Percentiles rank a stretch among this genome's conserved stretches.
phyloP scores from a whole-genome alignment of 2,888 invertebrate species.

The Leptothorax acervorum region DNA sequence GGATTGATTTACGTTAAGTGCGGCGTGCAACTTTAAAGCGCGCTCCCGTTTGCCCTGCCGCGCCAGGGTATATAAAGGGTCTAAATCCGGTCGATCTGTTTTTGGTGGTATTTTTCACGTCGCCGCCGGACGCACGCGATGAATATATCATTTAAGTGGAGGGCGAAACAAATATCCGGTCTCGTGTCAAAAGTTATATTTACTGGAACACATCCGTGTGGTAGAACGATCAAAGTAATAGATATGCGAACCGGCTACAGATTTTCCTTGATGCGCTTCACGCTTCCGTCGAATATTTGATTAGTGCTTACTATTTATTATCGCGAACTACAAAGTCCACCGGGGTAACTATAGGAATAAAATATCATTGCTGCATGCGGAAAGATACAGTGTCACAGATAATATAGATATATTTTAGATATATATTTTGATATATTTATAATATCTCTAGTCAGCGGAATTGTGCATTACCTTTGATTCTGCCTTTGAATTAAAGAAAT shows the following conservation, averaged over 20 bases:
- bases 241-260: constrained; percentile 22
- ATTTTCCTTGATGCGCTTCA: constrained; percentile 19
- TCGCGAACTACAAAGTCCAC: not conserved
- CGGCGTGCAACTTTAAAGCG: constrained; percentile 56
- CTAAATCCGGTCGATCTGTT: constrained; percentile 54
- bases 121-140: constrained; percentile 56
- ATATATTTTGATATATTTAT: not conserved
- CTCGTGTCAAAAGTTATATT: constrained; percentile 50
- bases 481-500: constrained; percentile 2
- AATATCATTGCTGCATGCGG: not conserved
- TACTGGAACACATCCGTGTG: constrained; percentile 26
- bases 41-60: constrained; percentile 34
- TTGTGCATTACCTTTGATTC: not conserved
- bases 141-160: constrained; percentile 57
- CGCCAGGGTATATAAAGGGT: constrained; percentile 45
- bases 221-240: constrained; percentile 41
- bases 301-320: constrained; percentile 24
- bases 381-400: not conserved
- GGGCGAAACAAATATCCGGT: constrained; percentile 54
- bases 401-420: not conserved
- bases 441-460: not conserved
- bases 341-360: not conserved
- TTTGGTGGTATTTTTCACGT: constrained; percentile 55
- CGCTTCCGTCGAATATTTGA: not conserved
- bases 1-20: constrained; percentile 56